phyloP scores from a whole-genome alignment of 2,888 invertebrate species.

The Parascotia fuliginaria region DNA sequence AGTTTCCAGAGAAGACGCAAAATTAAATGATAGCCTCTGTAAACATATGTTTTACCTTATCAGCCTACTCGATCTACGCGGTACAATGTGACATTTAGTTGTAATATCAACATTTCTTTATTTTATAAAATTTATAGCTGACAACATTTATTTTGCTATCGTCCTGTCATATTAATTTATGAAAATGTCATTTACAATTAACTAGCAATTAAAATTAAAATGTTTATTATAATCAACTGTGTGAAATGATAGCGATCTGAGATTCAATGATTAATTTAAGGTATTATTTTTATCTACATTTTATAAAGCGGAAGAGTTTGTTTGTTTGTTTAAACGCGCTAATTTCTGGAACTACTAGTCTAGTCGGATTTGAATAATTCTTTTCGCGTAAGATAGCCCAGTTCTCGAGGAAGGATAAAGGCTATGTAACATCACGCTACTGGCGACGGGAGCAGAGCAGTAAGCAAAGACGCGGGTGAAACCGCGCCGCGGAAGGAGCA shows the following conservation, averaged over 20 bases:
- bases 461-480: too few species aligned
- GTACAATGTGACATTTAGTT: constrained; percentile 4
- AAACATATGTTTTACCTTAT: constrained; percentile 20
- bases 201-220: background rate
- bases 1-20: background rate
- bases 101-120: constrained; percentile 8
- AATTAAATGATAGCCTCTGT: constrained; percentile 15
- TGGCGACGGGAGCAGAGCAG: too few species aligned
- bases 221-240: background rate
- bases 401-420: too few species aligned
- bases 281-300: too few species aligned
- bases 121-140: constrained; percentile 8
- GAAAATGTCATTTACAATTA: constrained; percentile 2
- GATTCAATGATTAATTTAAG: background rate
- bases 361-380: too few species aligned
- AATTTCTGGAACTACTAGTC: too few species aligned
- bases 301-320: too few species aligned
- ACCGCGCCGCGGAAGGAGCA: too few species aligned
- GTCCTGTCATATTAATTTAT: background rate
- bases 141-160: constrained; percentile 5
- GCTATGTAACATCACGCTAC: too few species aligned
- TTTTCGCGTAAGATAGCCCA: too few species aligned
- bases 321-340: too few species aligned
- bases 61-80: constrained; percentile 16
- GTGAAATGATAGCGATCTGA: background rate